Percentiles rank a stretch among this genome's conserved stretches.
phyloP scores from a whole-genome alignment of 2,113 vertebrate genomes.

The Psephotus haematonotus region DNA sequence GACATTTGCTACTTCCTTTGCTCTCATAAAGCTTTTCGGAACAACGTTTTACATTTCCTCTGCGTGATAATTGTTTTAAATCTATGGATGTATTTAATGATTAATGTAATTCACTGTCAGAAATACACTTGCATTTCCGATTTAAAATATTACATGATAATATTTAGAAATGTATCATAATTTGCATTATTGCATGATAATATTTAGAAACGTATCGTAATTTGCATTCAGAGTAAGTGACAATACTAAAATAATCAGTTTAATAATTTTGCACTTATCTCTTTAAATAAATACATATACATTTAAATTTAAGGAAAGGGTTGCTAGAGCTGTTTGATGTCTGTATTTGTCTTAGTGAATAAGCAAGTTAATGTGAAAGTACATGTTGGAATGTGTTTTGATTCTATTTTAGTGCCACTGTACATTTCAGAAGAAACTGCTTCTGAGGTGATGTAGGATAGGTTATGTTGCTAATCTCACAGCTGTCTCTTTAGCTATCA shows the following conservation, averaged over 20 bases:
- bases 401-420: constrained; percentile 41
- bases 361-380: constrained; percentile 20
- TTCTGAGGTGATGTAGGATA: constrained; percentile 39
- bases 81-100: not conserved
- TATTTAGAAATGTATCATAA: not conserved
- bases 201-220: not conserved
- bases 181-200: not conserved
- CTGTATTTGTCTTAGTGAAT: not conserved
- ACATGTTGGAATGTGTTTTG: not conserved
- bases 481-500: constrained; percentile 49
- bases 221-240: not conserved
- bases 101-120: not conserved
- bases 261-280: not conserved
- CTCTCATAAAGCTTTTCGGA: not conserved
- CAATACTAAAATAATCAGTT: not conserved
- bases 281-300: too few relatives aligned
- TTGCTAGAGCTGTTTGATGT: not conserved
- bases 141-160: not conserved
- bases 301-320: not conserved
- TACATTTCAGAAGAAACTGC: constrained; percentile 38
- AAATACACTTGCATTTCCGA: not conserved
- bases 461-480: constrained; percentile 63
- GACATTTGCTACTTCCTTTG: not conserved
- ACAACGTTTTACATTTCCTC: not conserved
- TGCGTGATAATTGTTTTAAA: not conserved